Percentiles rank a stretch among this genome's conserved stretches.
These are phyloP conservation scores for Bucorvus abyssinicus DNA, from an alignment of 2,797 vertebrate species.

Conservation along the genomic window DNA sequence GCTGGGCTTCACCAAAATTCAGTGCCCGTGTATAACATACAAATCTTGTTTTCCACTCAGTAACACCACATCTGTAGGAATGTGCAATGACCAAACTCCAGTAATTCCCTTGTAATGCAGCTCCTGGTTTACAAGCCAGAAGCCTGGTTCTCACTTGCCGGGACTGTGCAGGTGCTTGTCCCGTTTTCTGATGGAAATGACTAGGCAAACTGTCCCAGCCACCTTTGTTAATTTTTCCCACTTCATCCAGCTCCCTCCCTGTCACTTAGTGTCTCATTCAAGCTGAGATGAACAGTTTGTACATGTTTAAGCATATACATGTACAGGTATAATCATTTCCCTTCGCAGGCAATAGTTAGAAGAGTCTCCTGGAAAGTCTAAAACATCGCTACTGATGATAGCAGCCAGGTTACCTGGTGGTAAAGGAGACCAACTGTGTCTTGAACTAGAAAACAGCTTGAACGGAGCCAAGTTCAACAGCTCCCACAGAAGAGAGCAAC, in stretches of 20 bases:
- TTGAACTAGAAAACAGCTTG: neutral
- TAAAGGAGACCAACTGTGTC: neutral
- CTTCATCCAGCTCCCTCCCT: neutral
- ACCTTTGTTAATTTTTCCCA: neutral
- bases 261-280: neutral
- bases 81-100: neutral
- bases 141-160: neutral
- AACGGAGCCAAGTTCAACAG: neutral
- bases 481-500: neutral
- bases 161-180: neutral
- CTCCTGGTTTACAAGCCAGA: neutral
- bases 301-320: neutral
- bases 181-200: neutral
- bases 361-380: neutral
- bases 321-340: neutral
- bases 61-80: neutral
- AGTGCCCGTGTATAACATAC: rapidly evolving
- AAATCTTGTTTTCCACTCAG: neutral
- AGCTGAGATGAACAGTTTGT: neutral
- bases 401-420: neutral
- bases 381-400: neutral
- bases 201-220: neutral
- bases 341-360: neutral
- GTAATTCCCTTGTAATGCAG: neutral
- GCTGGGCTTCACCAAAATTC: neutral